phyloP scores from a whole-genome alignment of 2,888 invertebrate species.

The Chrysotoxum bicinctum region DNA sequence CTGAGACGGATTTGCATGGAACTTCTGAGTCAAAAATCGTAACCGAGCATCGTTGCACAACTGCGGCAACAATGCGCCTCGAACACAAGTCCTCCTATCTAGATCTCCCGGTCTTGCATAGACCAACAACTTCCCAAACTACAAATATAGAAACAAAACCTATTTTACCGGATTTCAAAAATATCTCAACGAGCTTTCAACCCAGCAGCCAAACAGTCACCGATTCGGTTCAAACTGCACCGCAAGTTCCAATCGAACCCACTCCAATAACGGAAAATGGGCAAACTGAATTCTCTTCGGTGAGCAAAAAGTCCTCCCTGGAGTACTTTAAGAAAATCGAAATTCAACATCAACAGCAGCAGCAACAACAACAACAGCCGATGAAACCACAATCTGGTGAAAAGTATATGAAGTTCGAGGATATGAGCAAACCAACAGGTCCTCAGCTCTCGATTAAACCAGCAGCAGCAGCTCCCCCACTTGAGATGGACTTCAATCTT shows the following conservation, averaged over 20 bases:
- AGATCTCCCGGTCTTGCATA: slow-evolving; percentile 78
- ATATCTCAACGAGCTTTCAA: slow-evolving; percentile 74
- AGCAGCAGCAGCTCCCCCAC: slow-evolving; percentile 9
- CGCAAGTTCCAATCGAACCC: slow-evolving; percentile 78
- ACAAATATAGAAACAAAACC: slow-evolving; percentile 46
- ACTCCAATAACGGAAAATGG: slow-evolving; percentile 42
- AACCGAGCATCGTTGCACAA: slow-evolving; percentile 82
- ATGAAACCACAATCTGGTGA: slow-evolving; percentile 77
- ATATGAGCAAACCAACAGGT: slow-evolving; percentile 51
- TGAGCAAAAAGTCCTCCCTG: slow-evolving; percentile 85
- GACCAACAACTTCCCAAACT: slow-evolving; percentile 75
- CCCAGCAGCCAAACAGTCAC: slow-evolving; percentile 72
- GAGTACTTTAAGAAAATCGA: slow-evolving; percentile 86
- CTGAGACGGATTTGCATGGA: slow-evolving; percentile 80
- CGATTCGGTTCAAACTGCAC: slow-evolving; percentile 77
- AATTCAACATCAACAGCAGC: slow-evolving; percentile 76
- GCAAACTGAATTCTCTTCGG: slow-evolving; percentile 83
- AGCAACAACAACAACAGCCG: slow-evolving; percentile 70
- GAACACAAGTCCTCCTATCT: slow-evolving; percentile 80
- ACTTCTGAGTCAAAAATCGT: slow-evolving; percentile 81
- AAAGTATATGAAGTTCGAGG: slow-evolving; percentile 81
- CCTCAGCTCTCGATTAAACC: slow-evolving; percentile 24
- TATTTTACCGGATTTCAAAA: slow-evolving; percentile 41
- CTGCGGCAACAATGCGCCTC: slow-evolving; percentile 82
- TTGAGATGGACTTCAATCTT: slow-evolving; percentile 82